phyloP scores from a whole-genome alignment of 1,140 invertebrate species.

The Vanessa atalanta region DNA sequence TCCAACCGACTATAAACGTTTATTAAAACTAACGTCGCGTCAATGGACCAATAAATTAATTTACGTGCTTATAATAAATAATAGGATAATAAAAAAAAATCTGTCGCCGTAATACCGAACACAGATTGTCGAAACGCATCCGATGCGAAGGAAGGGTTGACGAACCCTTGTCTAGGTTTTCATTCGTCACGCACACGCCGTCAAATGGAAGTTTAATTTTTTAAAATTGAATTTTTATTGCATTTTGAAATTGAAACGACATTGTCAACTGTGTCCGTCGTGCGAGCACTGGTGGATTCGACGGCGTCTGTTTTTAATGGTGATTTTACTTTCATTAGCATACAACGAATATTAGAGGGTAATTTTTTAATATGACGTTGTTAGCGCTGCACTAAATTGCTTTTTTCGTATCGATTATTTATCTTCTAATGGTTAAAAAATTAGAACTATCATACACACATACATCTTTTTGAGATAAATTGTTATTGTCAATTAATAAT shows the following conservation, averaged over 20 bases:
- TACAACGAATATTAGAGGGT: not conserved
- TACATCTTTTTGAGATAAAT: no score
- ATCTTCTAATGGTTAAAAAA: no score
- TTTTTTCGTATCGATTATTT: not conserved
- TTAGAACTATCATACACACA: no score
- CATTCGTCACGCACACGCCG: constrained; percentile 73
- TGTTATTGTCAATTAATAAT: no score
- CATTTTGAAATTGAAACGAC: constrained; percentile 53
- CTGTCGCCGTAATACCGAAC: constrained; percentile 73
- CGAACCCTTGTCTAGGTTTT: constrained; percentile 56
- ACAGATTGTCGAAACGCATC: constrained; percentile 68
- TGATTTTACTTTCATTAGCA: not conserved
- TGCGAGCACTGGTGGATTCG: not conserved
- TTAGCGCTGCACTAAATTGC: not conserved
- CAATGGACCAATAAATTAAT: constrained; percentile 69
- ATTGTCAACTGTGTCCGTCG: constrained; percentile 14
- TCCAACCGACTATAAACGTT: not conserved
- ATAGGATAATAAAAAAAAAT: constrained; percentile 62
- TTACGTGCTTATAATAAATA: constrained; percentile 60
- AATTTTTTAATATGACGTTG: not conserved
- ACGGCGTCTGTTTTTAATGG: constrained; percentile 25
- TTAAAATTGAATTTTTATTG: constrained; percentile 77
- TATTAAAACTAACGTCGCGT: constrained; percentile 19
- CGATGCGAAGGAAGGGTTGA: constrained; percentile 51
- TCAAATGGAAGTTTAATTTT: constrained; percentile 74